phyloP scores from a whole-genome alignment of 64 coral and sea anemone genomes.

The Pachyseris speciosa region DNA sequence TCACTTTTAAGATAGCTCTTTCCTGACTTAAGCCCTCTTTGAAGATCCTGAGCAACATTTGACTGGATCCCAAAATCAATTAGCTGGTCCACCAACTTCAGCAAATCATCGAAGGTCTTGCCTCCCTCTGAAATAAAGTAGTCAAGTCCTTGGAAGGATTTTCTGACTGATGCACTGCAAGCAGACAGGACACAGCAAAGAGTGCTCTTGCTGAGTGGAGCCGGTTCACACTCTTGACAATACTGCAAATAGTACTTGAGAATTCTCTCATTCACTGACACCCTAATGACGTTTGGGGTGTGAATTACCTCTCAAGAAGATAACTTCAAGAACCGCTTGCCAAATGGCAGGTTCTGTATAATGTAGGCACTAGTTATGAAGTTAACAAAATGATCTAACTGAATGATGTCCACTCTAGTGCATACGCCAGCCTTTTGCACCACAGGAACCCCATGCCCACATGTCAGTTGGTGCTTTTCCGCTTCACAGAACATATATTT shows the following conservation, averaged over 20 bases:
- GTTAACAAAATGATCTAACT: conserved; percentile 18
- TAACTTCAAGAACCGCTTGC: neutral
- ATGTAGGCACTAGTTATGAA: conserved; percentile 27
- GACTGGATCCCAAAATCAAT: neutral
- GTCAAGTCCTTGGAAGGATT: too few species aligned
- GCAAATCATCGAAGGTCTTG: neutral
- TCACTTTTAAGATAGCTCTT: conserved; percentile 31
- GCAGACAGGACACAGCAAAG: conserved; percentile 10
- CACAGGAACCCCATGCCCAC: conserved; percentile 13
- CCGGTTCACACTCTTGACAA: neutral
- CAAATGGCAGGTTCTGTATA: conserved; percentile 26
- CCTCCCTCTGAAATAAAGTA: conserved; percentile 8
- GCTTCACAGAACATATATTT: conserved; percentile 23
- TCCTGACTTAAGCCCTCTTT: conserved; percentile 10
- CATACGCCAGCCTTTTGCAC: neutral
- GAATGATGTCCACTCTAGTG: neutral
- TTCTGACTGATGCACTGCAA: neutral
- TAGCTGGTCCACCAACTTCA: neutral
- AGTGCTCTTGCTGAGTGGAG: conserved; percentile 20
- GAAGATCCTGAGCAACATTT: neutral
- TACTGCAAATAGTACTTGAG: conserved; percentile 16
- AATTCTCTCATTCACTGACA: neutral
- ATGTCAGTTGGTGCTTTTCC: conserved; percentile 1
- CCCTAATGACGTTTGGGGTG: conserved; percentile 33
- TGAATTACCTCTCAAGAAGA: conserved; percentile 21